phyloP scores from a whole-genome alignment of 2,113 vertebrate species.

The Ictidomys tridecemlineatus region DNA sequence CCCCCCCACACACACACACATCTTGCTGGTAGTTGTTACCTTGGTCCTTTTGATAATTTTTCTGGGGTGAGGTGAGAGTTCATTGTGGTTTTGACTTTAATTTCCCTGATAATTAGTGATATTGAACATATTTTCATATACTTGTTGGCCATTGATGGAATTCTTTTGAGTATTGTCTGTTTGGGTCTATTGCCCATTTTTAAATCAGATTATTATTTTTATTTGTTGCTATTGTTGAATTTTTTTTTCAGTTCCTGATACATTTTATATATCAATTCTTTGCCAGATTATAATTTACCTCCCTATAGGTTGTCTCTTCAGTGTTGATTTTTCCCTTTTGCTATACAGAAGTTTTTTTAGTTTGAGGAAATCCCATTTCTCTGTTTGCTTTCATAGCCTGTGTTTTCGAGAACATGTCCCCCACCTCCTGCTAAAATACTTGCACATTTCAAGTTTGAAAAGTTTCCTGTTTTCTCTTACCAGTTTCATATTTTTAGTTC shows the following conservation, averaged over 20 bases:
- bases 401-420: background rate
- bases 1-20: too few species aligned
- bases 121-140: background rate
- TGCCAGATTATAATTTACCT: background rate
- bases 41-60: background rate
- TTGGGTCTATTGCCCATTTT: background rate
- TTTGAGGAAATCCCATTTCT: background rate
- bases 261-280: background rate
- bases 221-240: background rate
- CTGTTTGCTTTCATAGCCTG: background rate
- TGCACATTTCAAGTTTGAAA: background rate
- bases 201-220: background rate
- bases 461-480: background rate
- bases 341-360: background rate
- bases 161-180: background rate
- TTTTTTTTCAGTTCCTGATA: background rate
- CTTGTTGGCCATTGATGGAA: too few species aligned
- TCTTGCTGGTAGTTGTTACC: too few species aligned
- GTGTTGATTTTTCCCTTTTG: background rate
- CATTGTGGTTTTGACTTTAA: background rate
- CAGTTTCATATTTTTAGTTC: background rate
- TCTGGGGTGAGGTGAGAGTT: background rate
- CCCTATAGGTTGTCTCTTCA: background rate
- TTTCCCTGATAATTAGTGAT: background rate
- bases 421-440: rapidly evolving